Conservation (phyloP, 2,113 vertebrate genomes). For the Psittacula cyanocephala region DNA sequence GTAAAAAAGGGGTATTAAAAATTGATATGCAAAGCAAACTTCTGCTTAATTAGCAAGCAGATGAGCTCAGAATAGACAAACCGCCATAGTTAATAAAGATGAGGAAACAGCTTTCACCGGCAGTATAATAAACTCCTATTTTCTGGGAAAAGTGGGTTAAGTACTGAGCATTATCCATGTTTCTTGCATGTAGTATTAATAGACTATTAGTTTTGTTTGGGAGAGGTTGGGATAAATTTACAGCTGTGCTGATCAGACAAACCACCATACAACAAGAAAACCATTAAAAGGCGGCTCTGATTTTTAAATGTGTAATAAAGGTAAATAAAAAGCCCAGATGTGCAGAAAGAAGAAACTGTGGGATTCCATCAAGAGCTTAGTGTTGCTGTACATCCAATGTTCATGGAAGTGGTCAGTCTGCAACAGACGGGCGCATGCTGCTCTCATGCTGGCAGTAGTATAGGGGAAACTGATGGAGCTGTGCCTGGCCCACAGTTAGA, state of each 20-base stretch:
- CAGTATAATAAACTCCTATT: background rate
- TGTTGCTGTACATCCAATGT: accelerated
- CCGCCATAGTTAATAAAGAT: background rate
- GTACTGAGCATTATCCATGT: background rate
- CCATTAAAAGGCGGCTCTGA: background rate
- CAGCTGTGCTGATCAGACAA: background rate
- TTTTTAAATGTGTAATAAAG: background rate
- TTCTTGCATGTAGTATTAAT: background rate
- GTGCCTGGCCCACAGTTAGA: background rate
- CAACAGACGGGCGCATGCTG: accelerated
- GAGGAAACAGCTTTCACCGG: conserved; percentile 19
- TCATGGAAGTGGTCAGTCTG: background rate
- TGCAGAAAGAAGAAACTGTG: background rate
- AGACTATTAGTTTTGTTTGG: background rate
- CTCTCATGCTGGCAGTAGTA: accelerated
- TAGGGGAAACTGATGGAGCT: background rate
- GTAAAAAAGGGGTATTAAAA: conserved; percentile 69
- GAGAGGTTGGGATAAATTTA: background rate
- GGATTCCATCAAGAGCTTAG: background rate
- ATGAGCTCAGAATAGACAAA: conserved; percentile 53
- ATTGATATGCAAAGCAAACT: conserved; percentile 72
- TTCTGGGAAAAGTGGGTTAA: background rate
- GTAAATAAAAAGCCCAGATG: background rate
- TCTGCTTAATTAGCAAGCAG: conserved; percentile 68
- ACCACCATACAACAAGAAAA: background rate